Evolutionary conservation across 2,888 invertebrate genomes (phyloP).

Genomic region (Chalcosyrphus nemorum): DNA sequence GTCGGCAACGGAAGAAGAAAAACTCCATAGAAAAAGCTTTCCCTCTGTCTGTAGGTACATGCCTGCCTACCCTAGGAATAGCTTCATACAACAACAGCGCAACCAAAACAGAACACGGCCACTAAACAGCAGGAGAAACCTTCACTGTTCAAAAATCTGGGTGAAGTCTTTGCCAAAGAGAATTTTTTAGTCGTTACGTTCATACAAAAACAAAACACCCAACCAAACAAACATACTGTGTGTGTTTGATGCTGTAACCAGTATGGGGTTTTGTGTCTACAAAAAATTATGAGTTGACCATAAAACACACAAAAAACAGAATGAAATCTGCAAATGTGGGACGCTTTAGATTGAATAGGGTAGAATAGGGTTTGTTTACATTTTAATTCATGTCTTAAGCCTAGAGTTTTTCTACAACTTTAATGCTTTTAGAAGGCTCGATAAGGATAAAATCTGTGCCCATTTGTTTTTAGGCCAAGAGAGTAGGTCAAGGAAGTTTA

Average conservation of each 20-base stretch:
- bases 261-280: slow-evolving; percentile 7
- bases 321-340: slow-evolving; percentile 25
- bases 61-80: not conserved
- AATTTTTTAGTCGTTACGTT: slow-evolving; percentile 36
- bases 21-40: slow-evolving; percentile 1
- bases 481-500: too few species aligned
- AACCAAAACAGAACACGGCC: slow-evolving; percentile 10
- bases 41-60: not conserved
- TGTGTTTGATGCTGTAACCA: not conserved
- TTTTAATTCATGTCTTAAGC: not conserved
- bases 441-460: too few species aligned
- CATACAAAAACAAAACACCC: too few species aligned
- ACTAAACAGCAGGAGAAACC: slow-evolving; percentile 1
- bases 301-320: too few species aligned
- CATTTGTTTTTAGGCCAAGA: too few species aligned
- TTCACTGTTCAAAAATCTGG: slow-evolving; percentile 33
- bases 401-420: not conserved
- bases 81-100: not conserved
- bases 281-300: slow-evolving; percentile 23
- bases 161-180: slow-evolving; percentile 35
- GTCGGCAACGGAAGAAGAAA: not conserved
- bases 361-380: not conserved
- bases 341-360: slow-evolving; percentile 8
- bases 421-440: too few species aligned
- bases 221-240: not conserved